Conservation (phyloP, 2,888 invertebrate genomes). For the Smittia aterrima region DNA sequence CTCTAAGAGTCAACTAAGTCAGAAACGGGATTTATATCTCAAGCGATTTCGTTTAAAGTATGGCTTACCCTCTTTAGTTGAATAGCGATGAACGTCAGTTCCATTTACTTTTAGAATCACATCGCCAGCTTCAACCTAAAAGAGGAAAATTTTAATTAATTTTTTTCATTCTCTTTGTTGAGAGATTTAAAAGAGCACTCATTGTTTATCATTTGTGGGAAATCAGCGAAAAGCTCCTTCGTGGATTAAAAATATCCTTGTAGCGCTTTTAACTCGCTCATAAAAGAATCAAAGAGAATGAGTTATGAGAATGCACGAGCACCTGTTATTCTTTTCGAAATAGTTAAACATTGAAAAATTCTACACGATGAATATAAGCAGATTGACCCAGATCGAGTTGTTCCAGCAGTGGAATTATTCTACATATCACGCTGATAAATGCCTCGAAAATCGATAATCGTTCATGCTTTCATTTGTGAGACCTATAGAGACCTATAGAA, state of each 20-base stretch:
- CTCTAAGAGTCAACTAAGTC: not conserved
- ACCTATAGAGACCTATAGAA: too few relatives aligned
- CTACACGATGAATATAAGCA: not conserved
- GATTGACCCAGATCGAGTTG: not conserved
- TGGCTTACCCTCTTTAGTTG: conserved; percentile 82
- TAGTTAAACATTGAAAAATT: not conserved
- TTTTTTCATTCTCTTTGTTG: not conserved
- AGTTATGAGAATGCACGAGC: too few relatives aligned
- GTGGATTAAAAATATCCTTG: too few relatives aligned
- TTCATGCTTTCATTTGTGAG: too few relatives aligned
- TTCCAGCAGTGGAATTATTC: not conserved
- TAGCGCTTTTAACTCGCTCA: too few relatives aligned
- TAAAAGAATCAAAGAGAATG: too few relatives aligned
- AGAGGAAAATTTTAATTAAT: not conserved
- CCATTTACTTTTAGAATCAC: conserved; percentile 91
- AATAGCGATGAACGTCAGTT: conserved; percentile 87
- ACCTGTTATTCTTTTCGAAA: too few relatives aligned
- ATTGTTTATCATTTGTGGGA: too few relatives aligned
- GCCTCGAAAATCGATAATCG: not conserved
- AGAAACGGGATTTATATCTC: not conserved
- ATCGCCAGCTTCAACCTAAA: conserved; percentile 89
- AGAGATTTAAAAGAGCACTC: too few relatives aligned
- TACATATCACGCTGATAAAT: not conserved
- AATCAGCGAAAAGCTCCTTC: too few relatives aligned
- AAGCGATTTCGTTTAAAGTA: too few relatives aligned